A percentile compares a stretch with the other conserved stretches of the same genome.
Evolutionary conservation across 2,797 vertebrate species (phyloP).

Genomic region (Calcarius lapponicus): DNA sequence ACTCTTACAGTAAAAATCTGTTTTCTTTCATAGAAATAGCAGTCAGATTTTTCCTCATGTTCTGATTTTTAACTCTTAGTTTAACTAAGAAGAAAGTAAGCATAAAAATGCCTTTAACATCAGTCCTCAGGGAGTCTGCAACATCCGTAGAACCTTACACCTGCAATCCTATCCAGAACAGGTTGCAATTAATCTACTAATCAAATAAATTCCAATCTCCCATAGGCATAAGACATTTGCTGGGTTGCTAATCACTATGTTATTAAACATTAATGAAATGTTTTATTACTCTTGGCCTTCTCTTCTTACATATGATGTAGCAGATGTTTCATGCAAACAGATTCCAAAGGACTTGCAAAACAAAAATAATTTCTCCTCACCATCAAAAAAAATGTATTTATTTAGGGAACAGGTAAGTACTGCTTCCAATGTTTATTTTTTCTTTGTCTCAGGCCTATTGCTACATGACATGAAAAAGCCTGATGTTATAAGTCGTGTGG

Average conservation of each 20-base stretch:
- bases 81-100: neutral
- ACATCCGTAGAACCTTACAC: neutral
- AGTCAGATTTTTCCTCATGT: neutral
- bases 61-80: slow-evolving; percentile 23
- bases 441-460: neutral
- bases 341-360: slow-evolving; percentile 10
- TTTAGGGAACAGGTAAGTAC: neutral
- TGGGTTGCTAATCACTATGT: slow-evolving; percentile 30
- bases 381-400: neutral
- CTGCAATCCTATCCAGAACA: slow-evolving; percentile 17
- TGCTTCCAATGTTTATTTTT: neutral
- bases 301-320: slow-evolving; percentile 28
- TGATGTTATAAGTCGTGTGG: neutral
- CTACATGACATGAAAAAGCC: neutral
- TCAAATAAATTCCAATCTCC: slow-evolving; percentile 50
- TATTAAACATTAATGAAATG: slow-evolving; percentile 60
- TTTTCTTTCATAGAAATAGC: neutral
- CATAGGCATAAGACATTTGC: neutral
- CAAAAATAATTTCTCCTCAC: neutral
- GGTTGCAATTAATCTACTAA: slow-evolving; percentile 56
- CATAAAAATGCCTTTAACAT: neutral
- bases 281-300: slow-evolving; percentile 57
- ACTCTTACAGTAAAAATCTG: neutral
- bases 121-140: neutral
- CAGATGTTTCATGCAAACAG: slow-evolving; percentile 11